phyloP scores from a whole-genome alignment of 2,113 vertebrate genomes.

The Sylvilagus bachmani region DNA sequence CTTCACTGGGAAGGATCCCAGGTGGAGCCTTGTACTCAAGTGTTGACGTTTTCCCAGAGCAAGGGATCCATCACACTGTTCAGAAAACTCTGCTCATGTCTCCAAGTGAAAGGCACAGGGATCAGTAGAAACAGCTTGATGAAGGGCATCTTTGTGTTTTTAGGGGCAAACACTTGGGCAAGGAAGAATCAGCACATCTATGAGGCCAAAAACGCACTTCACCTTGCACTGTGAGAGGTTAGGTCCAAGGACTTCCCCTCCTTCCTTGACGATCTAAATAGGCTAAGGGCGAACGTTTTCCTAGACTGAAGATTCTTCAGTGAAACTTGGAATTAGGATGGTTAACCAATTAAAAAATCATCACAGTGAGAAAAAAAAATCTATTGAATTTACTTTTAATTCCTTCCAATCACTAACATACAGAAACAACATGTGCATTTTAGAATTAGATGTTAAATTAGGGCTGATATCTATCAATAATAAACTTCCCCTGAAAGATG shows the following conservation, averaged over 20 bases:
- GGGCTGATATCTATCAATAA: neutral
- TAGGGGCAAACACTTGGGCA: neutral
- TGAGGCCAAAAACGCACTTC: neutral
- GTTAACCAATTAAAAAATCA: neutral
- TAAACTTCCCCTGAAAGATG: neutral
- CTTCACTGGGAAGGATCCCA: neutral
- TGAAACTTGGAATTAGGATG: neutral
- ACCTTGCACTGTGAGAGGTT: neutral
- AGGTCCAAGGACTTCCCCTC: neutral
- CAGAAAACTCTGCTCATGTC: neutral
- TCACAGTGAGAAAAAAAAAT: neutral
- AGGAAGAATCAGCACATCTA: neutral
- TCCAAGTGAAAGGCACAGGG: neutral
- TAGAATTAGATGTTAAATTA: neutral
- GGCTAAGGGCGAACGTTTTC: neutral
- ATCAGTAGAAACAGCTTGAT: neutral
- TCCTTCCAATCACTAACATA: neutral
- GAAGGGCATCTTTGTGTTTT: neutral
- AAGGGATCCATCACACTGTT: neutral
- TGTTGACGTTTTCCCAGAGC: neutral
- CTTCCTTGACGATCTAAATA: neutral
- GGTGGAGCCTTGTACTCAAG: rapidly evolving
- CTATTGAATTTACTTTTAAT: slow-evolving; percentile 11
- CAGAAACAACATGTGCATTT: neutral
- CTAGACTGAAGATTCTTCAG: neutral